These are phyloP conservation scores for Clusia tigrina DNA, from an alignment of 2,888 invertebrate genomes.

Conservation along the genomic window DNA sequence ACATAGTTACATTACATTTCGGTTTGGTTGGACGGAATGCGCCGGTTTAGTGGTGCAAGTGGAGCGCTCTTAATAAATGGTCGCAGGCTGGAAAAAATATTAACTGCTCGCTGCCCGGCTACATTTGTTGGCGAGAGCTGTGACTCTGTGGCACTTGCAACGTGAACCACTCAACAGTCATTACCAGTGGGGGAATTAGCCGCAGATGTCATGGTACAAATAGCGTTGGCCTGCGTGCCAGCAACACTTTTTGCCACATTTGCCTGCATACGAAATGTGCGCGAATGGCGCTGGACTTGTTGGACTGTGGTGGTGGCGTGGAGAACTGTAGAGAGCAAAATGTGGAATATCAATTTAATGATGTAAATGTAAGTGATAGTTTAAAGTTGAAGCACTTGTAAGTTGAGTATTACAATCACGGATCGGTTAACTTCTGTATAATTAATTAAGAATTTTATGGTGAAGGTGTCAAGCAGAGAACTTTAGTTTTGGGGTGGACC, in stretches of 20 bases:
- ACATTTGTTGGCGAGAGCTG: no score
- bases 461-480: no score
- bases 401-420: no score
- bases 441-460: no score
- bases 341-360: no score
- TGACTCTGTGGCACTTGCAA: background rate
- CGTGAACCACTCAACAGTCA: background rate
- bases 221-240: background rate
- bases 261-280: background rate
- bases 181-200: background rate
- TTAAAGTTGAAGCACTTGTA: no score
- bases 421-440: no score
- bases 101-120: no score
- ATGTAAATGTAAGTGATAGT: no score
- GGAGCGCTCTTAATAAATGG: slow-evolving; percentile 1
- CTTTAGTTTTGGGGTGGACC: no score
- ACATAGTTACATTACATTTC: background rate
- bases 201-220: background rate
- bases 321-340: no score
- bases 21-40: background rate
- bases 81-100: background rate
- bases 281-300: background rate
- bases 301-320: no score
- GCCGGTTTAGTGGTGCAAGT: background rate
- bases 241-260: background rate